phyloP scores from a whole-genome alignment of 2,797 vertebrate genomes.

The Balearica regulorum region DNA sequence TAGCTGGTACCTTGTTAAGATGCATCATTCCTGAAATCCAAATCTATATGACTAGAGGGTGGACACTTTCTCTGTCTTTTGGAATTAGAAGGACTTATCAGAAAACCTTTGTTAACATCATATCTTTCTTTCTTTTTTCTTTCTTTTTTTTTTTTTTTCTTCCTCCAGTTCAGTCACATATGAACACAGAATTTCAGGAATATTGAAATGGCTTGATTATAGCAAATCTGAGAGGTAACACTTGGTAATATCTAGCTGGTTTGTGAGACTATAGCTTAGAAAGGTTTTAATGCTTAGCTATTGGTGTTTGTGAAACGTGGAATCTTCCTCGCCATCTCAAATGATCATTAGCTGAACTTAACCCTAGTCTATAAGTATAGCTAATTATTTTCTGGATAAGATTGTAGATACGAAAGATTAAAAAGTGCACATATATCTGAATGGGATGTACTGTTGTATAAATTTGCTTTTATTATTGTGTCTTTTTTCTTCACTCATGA shows the following conservation, averaged over 20 bases:
- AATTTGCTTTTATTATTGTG: neutral
- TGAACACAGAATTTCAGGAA: constrained; percentile 76
- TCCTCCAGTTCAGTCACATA: constrained; percentile 71
- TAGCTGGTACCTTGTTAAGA: neutral
- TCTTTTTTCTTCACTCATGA: neutral
- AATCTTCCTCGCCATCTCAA: neutral
- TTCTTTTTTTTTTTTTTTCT: neutral
- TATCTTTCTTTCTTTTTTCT: no score
- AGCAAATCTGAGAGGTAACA: constrained; percentile 81
- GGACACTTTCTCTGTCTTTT: neutral
- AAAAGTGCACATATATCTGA: neutral
- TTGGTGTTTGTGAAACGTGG: neutral
- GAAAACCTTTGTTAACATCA: neutral
- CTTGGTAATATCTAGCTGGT: neutral
- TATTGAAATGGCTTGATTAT: constrained; percentile 86
- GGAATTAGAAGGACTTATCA: neutral
- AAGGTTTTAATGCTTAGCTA: neutral
- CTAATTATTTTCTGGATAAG: neutral
- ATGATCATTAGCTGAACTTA: neutral
- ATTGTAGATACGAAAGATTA: neutral
- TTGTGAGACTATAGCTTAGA: neutral
- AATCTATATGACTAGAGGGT: neutral
- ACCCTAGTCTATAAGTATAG: neutral
- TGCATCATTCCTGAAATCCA: neutral
- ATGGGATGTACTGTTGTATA: neutral